Evolutionary conservation across 2,797 vertebrate species (phyloP).

Genomic region (Neosalanx taihuensis): DNA sequence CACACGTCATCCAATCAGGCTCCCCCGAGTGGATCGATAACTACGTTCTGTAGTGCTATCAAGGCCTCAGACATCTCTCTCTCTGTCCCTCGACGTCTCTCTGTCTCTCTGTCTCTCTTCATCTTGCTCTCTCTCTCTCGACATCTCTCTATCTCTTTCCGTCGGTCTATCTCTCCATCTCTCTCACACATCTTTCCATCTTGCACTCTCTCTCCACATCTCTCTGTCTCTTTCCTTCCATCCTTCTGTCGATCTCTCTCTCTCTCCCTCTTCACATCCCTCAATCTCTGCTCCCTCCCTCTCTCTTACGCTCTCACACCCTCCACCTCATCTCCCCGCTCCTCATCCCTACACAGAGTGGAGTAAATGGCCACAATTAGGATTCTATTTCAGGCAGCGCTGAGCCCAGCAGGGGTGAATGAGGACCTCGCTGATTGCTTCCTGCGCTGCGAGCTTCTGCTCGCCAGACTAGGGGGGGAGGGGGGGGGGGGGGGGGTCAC

Average conservation of each 20-base stretch:
- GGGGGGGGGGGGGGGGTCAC: background rate
- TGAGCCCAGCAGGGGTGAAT: conserved; percentile 38
- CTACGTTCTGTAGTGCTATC: conserved; percentile 3
- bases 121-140: background rate
- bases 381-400: conserved; percentile 55
- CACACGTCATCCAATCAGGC: background rate
- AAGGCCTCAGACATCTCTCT: conserved; percentile 15
- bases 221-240: background rate
- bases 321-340: conserved; percentile 6
- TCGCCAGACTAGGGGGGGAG: conserved; percentile 32
- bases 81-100: conserved; percentile 22
- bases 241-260: conserved; percentile 33
- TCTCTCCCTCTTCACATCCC: background rate
- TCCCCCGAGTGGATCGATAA: conserved; percentile 26
- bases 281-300: background rate
- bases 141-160: background rate
- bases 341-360: conserved; percentile 44
- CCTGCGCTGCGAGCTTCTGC: conserved; percentile 31
- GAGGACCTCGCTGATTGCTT: conserved; percentile 39
- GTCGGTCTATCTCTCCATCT: background rate
- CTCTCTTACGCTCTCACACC: background rate
- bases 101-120: conserved; percentile 24
- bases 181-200: background rate
- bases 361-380: conserved; percentile 54
- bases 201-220: background rate